A percentile compares a stretch with the other conserved stretches of the same genome.
phyloP scores from a whole-genome alignment of 2,888 invertebrate species.

The Drosophila affinis region DNA sequence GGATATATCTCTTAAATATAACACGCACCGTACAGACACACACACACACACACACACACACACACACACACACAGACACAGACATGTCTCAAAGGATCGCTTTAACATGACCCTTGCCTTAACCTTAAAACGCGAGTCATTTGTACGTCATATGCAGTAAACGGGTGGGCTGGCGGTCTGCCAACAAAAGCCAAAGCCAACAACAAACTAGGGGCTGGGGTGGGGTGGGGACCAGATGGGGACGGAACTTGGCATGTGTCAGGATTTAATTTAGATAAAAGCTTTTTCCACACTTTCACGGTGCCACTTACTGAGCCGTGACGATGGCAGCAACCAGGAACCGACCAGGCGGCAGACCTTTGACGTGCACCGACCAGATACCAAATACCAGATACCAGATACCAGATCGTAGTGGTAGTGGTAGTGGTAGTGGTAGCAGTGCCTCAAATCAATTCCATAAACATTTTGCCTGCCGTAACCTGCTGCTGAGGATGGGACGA shows the following conservation, averaged over 20 bases:
- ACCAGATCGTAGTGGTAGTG: slow-evolving; percentile 18
- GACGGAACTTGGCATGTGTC: slow-evolving; percentile 25
- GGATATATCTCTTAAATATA: slow-evolving; percentile 21
- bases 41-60: not conserved
- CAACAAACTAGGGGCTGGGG: no score
- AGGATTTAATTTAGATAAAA: slow-evolving; percentile 80
- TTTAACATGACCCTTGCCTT: slow-evolving; percentile 27
- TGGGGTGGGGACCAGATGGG: no score
- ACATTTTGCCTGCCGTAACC: slow-evolving; percentile 57
- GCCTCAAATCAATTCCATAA: slow-evolving; percentile 73
- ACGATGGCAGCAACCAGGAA: not conserved
- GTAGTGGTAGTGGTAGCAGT: slow-evolving; percentile 16
- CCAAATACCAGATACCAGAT: slow-evolving; percentile 30
- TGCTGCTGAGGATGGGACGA: slow-evolving; percentile 54
- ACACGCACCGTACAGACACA: not conserved
- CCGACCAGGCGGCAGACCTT: slow-evolving; percentile 18
- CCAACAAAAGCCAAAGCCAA: not conserved
- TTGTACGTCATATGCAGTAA: slow-evolving; percentile 57
- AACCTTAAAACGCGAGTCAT: slow-evolving; percentile 63
- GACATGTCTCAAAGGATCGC: slow-evolving; percentile 29
- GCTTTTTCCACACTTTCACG: slow-evolving; percentile 53
- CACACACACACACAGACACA: not conserved
- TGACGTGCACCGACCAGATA: slow-evolving; percentile 25
- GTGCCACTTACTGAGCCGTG: not conserved
- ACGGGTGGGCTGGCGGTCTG: slow-evolving; percentile 1